These are phyloP conservation scores for Toxotes lorentzi DNA, from an alignment of 2,797 vertebrate genomes.

Conservation along the genomic window DNA sequence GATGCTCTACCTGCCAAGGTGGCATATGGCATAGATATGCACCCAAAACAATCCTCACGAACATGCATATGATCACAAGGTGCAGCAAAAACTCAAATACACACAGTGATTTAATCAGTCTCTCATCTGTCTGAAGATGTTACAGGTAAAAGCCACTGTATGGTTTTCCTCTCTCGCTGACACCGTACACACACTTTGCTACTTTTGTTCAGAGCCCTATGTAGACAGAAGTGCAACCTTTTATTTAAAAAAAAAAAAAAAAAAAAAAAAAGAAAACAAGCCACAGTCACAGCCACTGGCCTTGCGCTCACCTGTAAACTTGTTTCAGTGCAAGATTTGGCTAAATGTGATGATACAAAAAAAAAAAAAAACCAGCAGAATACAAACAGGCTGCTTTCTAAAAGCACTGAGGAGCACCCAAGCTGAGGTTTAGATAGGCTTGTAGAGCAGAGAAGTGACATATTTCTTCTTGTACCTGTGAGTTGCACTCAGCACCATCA, in stretches of 20 bases:
- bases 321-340: slow-evolving; percentile 74
- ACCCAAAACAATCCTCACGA: not conserved
- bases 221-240: slow-evolving; percentile 52
- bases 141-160: slow-evolving; percentile 52
- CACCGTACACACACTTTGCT: slow-evolving; percentile 25
- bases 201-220: slow-evolving; percentile 66
- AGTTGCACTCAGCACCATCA: slow-evolving; percentile 98
- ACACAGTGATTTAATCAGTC: slow-evolving; percentile 67
- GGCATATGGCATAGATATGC: not conserved
- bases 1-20: not conserved
- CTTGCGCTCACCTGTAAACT: slow-evolving; percentile 64
- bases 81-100: slow-evolving; percentile 47
- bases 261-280: slow-evolving; percentile 5
- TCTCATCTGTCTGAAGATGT: slow-evolving; percentile 38
- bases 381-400: slow-evolving; percentile 62
- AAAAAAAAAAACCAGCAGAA: slow-evolving; percentile 34
- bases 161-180: slow-evolving; percentile 24
- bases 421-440: slow-evolving; percentile 89
- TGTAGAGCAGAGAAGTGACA: slow-evolving; percentile 97
- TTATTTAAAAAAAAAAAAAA: not conserved
- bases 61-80: slow-evolving; percentile 54
- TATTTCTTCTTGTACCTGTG: slow-evolving; percentile 99
- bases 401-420: slow-evolving; percentile 30
- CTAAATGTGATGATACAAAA: slow-evolving; percentile 55
- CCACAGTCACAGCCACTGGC: slow-evolving; percentile 34